phyloP scores from a whole-genome alignment of 2,888 invertebrate species.

The Hemicrepidius hirtus region DNA sequence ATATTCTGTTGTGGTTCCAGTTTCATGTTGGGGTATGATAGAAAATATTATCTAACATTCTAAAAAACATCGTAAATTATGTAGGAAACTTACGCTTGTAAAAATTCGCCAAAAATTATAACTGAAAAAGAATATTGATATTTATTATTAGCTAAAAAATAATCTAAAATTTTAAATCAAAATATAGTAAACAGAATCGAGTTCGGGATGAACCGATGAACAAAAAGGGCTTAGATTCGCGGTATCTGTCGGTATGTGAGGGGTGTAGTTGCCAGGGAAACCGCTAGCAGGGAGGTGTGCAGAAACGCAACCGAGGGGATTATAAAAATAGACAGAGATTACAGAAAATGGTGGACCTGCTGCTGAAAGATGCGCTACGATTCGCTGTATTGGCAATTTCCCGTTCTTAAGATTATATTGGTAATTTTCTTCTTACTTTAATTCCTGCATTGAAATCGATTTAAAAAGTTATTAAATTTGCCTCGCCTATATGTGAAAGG shows the following conservation, averaged over 20 bases:
- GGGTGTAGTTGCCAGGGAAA: slow-evolving; percentile 63
- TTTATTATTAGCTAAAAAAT: neutral
- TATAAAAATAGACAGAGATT: slow-evolving; percentile 71
- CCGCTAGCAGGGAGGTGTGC: slow-evolving; percentile 60
- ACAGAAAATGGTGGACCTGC: slow-evolving; percentile 68
- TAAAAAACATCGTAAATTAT: no score
- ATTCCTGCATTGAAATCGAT: slow-evolving; percentile 26
- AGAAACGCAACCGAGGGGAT: slow-evolving; percentile 68
- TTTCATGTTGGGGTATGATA: no score
- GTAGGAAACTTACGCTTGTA: no score
- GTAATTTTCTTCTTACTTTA: slow-evolving; percentile 38
- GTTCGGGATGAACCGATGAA: slow-evolving; percentile 52
- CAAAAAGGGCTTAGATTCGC: slow-evolving; percentile 57
- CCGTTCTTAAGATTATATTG: slow-evolving; percentile 35
- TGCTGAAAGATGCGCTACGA: slow-evolving; percentile 53
- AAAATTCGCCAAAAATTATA: no score
- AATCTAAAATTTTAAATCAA: slow-evolving; percentile 38
- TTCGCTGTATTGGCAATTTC: slow-evolving; percentile 54
- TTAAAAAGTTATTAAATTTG: slow-evolving; percentile 30
- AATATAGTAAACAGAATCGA: slow-evolving; percentile 47
- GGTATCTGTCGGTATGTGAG: slow-evolving; percentile 63
- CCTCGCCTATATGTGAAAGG: slow-evolving; percentile 1
- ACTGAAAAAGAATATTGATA: no score
- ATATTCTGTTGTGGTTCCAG: no score
- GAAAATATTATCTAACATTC: no score